Percentiles rank a stretch among this genome's conserved stretches.
Evolutionary conservation across 2,113 vertebrate species (phyloP).

Genomic region (Catharus bicknelli): DNA sequence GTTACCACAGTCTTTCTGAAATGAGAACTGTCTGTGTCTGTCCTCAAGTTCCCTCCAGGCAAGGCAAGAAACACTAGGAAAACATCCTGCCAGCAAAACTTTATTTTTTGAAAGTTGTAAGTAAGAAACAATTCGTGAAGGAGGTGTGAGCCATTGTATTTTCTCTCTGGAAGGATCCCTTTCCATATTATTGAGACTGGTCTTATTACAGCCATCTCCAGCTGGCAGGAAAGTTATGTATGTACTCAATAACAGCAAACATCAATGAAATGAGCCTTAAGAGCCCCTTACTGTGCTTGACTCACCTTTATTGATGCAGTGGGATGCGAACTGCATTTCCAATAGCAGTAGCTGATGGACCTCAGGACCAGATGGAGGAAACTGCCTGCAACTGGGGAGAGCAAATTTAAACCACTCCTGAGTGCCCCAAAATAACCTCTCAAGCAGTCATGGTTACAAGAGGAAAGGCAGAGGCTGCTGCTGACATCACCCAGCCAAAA

Average conservation of each 20-base stretch:
- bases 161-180: neutral
- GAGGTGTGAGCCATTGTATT: neutral
- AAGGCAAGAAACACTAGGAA: neutral
- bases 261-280: constrained; percentile 45
- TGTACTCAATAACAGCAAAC: constrained; percentile 34
- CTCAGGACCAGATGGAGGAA: neutral
- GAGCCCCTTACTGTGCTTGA: constrained; percentile 16
- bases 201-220: constrained; percentile 34
- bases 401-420: neutral
- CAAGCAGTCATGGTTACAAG: neutral
- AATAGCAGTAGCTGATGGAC: neutral
- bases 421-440: neutral
- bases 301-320: constrained; percentile 40
- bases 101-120: neutral
- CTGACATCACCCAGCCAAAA: neutral
- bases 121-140: neutral
- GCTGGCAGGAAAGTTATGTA: constrained; percentile 25
- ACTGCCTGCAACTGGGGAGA: neutral
- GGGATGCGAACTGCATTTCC: constrained; percentile 18
- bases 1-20: neutral
- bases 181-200: neutral
- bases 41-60: neutral
- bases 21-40: neutral
- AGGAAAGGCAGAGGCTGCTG: neutral
- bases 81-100: neutral